Evolutionary conservation across 2,888 invertebrate genomes (phyloP), one percentile per base, ranked within the genome.

Genomic region (Biston stratarius): DNA sequence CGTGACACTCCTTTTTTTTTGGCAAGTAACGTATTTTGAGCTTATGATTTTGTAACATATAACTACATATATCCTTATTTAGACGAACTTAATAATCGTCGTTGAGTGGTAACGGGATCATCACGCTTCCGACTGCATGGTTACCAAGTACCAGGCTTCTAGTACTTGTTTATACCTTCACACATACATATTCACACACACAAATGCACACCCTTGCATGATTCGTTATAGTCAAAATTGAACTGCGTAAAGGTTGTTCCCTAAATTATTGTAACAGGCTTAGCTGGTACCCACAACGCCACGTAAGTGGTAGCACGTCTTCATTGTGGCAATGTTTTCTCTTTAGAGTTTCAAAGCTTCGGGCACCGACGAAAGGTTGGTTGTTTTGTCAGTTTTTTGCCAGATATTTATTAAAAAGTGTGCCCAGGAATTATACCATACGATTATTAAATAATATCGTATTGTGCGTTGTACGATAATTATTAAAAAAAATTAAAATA

Each of bases 161-260:
- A 92, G 92, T 86, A 90, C 91, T 89, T 83, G 86, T 89, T 86
- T 89, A 87, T 83, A 84, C 83, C 81, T 83, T 81, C 82, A 83
- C 77, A 76, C 71, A 73, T 53, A 74, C 65, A 49, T 60, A 64
- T 68, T 70, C 74, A 74, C 61, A 72, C 62, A 69, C 62, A 77
- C 63, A 69, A 6, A 38, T 11, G 15, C n/a, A 47, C 49, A 6
- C 53, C 48, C 48, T 38, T 51, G 49, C 57, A 63, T 42, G 67
- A 69, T 72, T 61, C 69, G 57, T 70, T 70, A 53, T 67, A 70
- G 65, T 48, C 70, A 69, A 70, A 57, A 57, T 69, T 68, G 67
- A 60, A 63, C 65, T 44, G 42, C 5, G 67, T 79, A 79, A 67
- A 62, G 33, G 40, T n/a, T 34, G 62, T 63, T 61, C 80, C 55